phyloP scores from a whole-genome alignment of 2,888 invertebrate species.

The Euplagia quadripunctaria region DNA sequence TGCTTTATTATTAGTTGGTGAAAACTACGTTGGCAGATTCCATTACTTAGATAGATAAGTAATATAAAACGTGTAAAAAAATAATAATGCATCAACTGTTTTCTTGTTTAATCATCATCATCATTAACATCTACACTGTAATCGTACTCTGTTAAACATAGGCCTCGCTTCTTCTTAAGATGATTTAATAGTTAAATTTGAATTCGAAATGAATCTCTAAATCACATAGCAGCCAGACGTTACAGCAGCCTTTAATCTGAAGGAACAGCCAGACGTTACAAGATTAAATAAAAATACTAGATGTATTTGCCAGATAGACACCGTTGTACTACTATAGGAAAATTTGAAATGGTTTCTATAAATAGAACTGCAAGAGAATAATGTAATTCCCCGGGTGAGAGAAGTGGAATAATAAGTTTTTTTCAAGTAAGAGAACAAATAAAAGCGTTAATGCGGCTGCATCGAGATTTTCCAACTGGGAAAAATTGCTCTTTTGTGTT shows the following conservation, averaged over 20 bases:
- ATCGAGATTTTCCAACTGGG: constrained; percentile 83
- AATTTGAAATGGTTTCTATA: constrained; percentile 57
- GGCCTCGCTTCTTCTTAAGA: too few species aligned
- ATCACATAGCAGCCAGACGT: not conserved
- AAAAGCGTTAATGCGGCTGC: constrained; percentile 84
- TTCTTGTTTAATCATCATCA: too few species aligned
- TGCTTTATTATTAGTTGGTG: too few species aligned
- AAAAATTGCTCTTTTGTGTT: constrained; percentile 84
- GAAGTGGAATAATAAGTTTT: constrained; percentile 84
- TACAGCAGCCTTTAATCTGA: constrained; percentile 4
- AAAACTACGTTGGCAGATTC: too few species aligned
- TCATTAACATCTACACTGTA: too few species aligned
- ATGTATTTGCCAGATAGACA: not conserved
- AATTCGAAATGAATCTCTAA: not conserved
- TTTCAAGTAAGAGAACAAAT: constrained; percentile 81
- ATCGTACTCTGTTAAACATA: not conserved
- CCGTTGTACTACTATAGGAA: constrained; percentile 5
- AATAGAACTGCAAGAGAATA: constrained; percentile 77
- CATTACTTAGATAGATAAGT: too few species aligned
- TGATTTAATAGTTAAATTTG: not conserved
- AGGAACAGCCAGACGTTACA: not conserved
- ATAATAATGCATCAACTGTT: too few species aligned
- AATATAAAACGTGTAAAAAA: too few species aligned
- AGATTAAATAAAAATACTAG: constrained; percentile 13
- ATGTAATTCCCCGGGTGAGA: constrained; percentile 79